Evolutionary conservation across 2,113 vertebrate genomes (phyloP).

Genomic region (Lasiurus cinereus): DNA sequence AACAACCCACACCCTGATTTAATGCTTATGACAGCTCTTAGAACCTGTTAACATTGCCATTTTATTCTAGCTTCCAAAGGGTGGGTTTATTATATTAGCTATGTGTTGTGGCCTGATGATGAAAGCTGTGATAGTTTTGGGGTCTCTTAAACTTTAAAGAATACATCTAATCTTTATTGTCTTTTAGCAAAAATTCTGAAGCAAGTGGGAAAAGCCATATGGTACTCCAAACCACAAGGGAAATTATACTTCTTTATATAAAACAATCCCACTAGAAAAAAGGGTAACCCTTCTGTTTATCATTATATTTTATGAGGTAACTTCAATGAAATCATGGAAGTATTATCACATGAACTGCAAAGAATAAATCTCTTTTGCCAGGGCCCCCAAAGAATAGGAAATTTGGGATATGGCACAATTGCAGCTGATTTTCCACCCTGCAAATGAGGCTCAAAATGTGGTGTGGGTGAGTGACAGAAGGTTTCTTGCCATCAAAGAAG

Average conservation of each 20-base stretch:
- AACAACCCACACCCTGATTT: slow-evolving; percentile 55
- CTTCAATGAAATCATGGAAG: slow-evolving; percentile 84
- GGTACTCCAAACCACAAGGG: slow-evolving; percentile 80
- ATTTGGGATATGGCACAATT: slow-evolving; percentile 77
- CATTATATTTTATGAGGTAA: slow-evolving; percentile 86
- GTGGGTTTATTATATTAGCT: background rate
- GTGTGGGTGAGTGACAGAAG: slow-evolving; percentile 29
- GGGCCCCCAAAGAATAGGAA: slow-evolving; percentile 66
- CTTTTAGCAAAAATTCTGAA: slow-evolving; percentile 56
- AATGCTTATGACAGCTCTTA: slow-evolving; percentile 43
- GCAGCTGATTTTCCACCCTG: slow-evolving; percentile 74
- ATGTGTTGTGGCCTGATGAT: background rate
- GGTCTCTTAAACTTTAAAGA: slow-evolving; percentile 59
- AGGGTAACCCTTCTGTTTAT: slow-evolving; percentile 85
- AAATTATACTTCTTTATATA: slow-evolving; percentile 81
- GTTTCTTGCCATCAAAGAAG: slow-evolving; percentile 67
- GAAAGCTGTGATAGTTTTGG: slow-evolving; percentile 63
- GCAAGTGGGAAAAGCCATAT: slow-evolving; percentile 67
- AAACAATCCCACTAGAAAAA: slow-evolving; percentile 79
- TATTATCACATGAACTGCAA: slow-evolving; percentile 82
- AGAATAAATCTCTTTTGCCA: slow-evolving; percentile 80
- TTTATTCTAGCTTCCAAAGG: slow-evolving; percentile 13
- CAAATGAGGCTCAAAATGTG: slow-evolving; percentile 69
- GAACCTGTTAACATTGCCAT: slow-evolving; percentile 24
- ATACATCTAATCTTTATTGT: slow-evolving; percentile 75